Percentiles rank a stretch among this genome's conserved stretches.
phyloP scores from a whole-genome alignment of 2,113 vertebrate species.

The Sinocyclocheilus rhinocerous region DNA sequence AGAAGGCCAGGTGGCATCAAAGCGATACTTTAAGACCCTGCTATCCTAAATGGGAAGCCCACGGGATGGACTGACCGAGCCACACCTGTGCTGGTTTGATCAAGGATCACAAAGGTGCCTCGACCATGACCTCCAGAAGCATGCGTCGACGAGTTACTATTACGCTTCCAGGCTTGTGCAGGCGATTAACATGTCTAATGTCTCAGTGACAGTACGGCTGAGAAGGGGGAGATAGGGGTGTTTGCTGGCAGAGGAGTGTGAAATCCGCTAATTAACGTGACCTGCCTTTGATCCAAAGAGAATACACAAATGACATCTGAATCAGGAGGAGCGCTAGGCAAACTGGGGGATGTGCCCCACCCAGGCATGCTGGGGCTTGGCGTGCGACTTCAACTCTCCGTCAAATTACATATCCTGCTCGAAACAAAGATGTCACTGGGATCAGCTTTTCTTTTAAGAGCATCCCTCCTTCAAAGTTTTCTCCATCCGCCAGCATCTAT shows the following conservation, averaged over 20 bases:
- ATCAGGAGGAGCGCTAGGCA: conserved; percentile 72
- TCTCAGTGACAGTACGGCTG: conserved; percentile 53
- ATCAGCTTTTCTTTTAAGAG: conserved; percentile 2
- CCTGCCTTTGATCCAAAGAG: conserved; percentile 74
- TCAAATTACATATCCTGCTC: conserved; percentile 35
- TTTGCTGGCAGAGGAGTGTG: conserved; percentile 80
- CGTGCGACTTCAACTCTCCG: conserved; percentile 68
- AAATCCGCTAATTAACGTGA: conserved; percentile 76
- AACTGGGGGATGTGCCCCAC: conserved; percentile 58
- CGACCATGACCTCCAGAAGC: conserved; percentile 14
- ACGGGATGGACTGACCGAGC: conserved; percentile 22
- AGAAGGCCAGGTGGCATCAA: conserved; percentile 56
- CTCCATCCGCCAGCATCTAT: not conserved
- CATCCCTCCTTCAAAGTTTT: conserved; percentile 5
- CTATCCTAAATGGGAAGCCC: conserved; percentile 29
- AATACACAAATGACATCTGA: conserved; percentile 83
- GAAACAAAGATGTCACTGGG: conserved; percentile 60
- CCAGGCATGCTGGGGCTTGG: conserved; percentile 57
- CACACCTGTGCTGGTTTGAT: not conserved
- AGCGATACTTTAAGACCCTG: conserved; percentile 45
- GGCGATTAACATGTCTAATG: conserved; percentile 61
- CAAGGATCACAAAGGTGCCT: conserved; percentile 1
- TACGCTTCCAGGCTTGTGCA: conserved; percentile 34
- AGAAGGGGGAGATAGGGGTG: conserved; percentile 70
- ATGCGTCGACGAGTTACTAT: conserved; percentile 38